phyloP scores from a whole-genome alignment of 2,888 invertebrate genomes.

The Ennomos erosarius region DNA sequence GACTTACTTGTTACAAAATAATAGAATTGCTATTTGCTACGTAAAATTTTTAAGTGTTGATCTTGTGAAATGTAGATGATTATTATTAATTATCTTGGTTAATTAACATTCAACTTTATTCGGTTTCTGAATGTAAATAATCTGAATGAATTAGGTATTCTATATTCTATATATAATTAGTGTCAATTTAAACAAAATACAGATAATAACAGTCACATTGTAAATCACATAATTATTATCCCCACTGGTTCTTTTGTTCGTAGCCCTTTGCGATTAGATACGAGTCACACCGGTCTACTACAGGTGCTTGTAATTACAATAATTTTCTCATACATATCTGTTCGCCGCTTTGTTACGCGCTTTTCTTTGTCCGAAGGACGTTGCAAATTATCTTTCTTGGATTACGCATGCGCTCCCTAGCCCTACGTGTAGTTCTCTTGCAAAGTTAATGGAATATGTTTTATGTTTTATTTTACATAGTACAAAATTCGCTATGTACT shows the following conservation, averaged over 20 bases:
- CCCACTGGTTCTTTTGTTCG: slow-evolving; percentile 20
- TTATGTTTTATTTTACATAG: neutral
- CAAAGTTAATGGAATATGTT: slow-evolving; percentile 3
- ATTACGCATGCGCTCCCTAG: slow-evolving; percentile 8
- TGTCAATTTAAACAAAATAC: neutral
- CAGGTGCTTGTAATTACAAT: slow-evolving; percentile 25
- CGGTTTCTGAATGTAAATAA: no score
- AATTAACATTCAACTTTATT: no score
- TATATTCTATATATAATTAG: no score
- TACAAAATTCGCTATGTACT: no score
- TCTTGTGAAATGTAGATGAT: slow-evolving; percentile 6
- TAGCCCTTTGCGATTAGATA: slow-evolving; percentile 26
- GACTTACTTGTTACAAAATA: neutral
- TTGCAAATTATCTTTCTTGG: slow-evolving; percentile 23
- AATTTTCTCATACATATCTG: slow-evolving; percentile 25
- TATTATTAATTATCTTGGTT: no score
- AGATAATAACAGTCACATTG: slow-evolving; percentile 1
- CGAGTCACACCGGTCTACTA: slow-evolving; percentile 6
- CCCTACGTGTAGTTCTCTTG: neutral
- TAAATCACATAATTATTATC: slow-evolving; percentile 18
- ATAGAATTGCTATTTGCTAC: slow-evolving; percentile 8
- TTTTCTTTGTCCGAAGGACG: slow-evolving; percentile 39
- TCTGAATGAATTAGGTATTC: no score
- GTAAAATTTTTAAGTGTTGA: neutral
- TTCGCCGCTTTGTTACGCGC: slow-evolving; percentile 29